phyloP scores from a whole-genome alignment of 2,888 invertebrate genomes.

The Drosophila emarginata region DNA sequence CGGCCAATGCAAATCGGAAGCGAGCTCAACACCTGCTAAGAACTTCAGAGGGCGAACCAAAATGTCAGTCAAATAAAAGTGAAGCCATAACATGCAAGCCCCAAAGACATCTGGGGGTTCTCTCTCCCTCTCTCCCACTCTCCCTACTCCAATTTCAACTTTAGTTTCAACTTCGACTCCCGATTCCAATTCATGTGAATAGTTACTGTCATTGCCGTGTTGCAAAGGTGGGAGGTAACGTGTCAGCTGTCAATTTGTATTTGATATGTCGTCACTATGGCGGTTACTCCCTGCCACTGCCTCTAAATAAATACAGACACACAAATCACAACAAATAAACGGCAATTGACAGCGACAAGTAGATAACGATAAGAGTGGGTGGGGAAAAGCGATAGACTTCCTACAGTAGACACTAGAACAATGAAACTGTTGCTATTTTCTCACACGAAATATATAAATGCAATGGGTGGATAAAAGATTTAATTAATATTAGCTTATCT shows the following conservation, averaged over 20 bases:
- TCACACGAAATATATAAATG: no score
- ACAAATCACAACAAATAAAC: conserved; percentile 70
- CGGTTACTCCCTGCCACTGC: conserved; percentile 22
- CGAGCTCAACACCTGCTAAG: conserved; percentile 64
- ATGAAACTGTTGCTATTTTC: no score
- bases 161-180: background rate
- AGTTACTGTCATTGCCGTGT: conserved; percentile 32
- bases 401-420: conserved; percentile 5
- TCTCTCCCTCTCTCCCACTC: no score
- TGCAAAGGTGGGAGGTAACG: conserved; percentile 39
- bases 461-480: no score
- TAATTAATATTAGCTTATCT: no score
- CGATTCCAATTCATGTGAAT: background rate
- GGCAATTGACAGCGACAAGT: conserved; percentile 75
- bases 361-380: conserved; percentile 26
- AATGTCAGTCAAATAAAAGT: conserved; percentile 38
- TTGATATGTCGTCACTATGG: conserved; percentile 52
- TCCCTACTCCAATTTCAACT: background rate
- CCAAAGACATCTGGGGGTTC: background rate
- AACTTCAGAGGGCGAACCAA: conserved; percentile 36
- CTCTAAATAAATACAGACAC: conserved; percentile 14
- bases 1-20: conserved; percentile 65
- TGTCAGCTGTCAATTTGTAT: conserved; percentile 73
- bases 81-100: conserved; percentile 7
- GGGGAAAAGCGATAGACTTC: background rate